Evolutionary conservation across 2,113 vertebrate genomes (phyloP).

Genomic region (zebrafish (Danio rerio)): GRCz12tu NC_133195.1:28226501-28227000

Average conservation of each 20-base stretch:
- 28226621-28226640: constrained; percentile 50
- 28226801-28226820: not conserved
- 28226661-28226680: constrained; percentile 72
- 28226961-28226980: constrained; percentile 76
- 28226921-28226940: constrained; percentile 66
- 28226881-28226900: not conserved
- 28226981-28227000: constrained; percentile 81
- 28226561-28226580: not conserved
- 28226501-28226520: constrained; percentile 85
- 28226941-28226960: constrained; percentile 67
- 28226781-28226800: constrained; percentile 73
- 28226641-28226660: constrained; percentile 82
- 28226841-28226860: not conserved
- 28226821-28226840: not conserved
- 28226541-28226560: not conserved
- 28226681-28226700: constrained; percentile 78
- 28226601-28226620: too few relatives aligned
- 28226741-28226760: constrained; percentile 78
- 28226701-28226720: constrained; percentile 74
- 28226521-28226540: not conserved
- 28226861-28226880: not conserved
- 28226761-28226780: constrained; percentile 80
- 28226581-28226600: too few relatives aligned
- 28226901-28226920: constrained; percentile 67
- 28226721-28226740: constrained; percentile 81